These are phyloP conservation scores for Pyrocephalus nanus DNA, from an alignment of 2,797 vertebrate species.

Conservation along the genomic window DNA sequence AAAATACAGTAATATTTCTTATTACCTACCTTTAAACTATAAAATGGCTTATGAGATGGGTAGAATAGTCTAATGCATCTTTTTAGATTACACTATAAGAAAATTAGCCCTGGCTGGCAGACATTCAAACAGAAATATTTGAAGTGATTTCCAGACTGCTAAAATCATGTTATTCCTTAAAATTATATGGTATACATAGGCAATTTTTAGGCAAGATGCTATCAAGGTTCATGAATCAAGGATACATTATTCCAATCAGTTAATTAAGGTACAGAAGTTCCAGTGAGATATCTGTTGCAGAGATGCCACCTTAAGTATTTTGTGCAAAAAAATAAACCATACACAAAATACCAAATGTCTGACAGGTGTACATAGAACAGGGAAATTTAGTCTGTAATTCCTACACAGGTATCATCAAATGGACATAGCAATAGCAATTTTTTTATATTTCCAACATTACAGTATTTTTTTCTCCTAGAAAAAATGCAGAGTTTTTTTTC, in stretches of 20 bases:
- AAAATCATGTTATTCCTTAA: neutral
- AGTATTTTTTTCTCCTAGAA: neutral
- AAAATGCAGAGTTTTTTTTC: neutral
- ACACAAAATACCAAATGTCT: neutral
- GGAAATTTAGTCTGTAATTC: neutral
- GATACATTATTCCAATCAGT: neutral
- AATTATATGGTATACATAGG: neutral
- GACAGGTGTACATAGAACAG: neutral
- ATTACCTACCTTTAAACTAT: neutral
- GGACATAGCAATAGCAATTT: neutral
- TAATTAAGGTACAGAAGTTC: neutral
- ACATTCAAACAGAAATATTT: neutral
- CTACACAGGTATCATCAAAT: neutral
- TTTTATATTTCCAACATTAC: neutral
- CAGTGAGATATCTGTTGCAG: neutral
- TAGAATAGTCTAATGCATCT: constrained; percentile 7
- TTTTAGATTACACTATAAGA: neutral
- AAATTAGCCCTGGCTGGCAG: neutral
- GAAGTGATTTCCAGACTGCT: neutral
- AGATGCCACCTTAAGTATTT: neutral
- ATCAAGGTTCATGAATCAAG: neutral
- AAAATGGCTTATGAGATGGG: neutral
- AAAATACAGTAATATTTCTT: neutral
- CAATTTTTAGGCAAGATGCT: neutral
- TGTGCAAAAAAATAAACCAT: neutral